Evolutionary conservation across 2,888 invertebrate species (phyloP), one percentile per base, ranked within the genome.

Genomic region (Drosophila pseudotalamancana): DNA sequence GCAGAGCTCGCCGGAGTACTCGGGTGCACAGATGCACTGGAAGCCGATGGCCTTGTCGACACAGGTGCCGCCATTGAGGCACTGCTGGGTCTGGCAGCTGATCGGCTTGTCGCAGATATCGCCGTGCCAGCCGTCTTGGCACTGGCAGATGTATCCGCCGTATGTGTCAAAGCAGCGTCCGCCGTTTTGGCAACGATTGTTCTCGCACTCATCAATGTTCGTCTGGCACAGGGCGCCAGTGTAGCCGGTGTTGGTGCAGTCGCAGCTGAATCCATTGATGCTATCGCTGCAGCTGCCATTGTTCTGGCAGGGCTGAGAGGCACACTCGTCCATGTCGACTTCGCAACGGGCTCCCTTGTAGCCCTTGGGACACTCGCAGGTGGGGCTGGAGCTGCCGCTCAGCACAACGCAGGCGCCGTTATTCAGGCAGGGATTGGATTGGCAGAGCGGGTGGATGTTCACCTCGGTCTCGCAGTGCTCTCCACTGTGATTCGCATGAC

Each of bases 131-230:
- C 96, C 96, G 9, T 93, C 92, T 53, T 92, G 93, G 90, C 97
- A 97, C 81, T 95, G 94, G 90, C 97, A 97, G 73, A 89, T 92
- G 88, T 94, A 97, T 48, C 95, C 93, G 11, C 97, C 97, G 90
- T 96, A 96, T 54, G 94, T 96, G 91, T 97, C 96, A 90, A 95
- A 96, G 91, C 97, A 97, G 39, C 93, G 93, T 21, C 96, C 97
- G 71, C 94, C 94, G 76, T 96, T 96, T 43, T 93, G 89, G 82
- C 95, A 95, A 12, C 96, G 96, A 72, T 92, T 92, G 67, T 94
- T 93, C 70, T 93, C 92, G 90, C 97, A 97, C 91, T 97, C 97
- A 92, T 97, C 94, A 78, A 97, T 94, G 91, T 97, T 96, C 12
- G 92, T 90, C 80, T 96, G 95, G 90, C 97, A 97, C 8, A 94